Base-by-base conservation (phyloP, 1,140 invertebrate species). In the Leptinotarsa texana region DNA sequence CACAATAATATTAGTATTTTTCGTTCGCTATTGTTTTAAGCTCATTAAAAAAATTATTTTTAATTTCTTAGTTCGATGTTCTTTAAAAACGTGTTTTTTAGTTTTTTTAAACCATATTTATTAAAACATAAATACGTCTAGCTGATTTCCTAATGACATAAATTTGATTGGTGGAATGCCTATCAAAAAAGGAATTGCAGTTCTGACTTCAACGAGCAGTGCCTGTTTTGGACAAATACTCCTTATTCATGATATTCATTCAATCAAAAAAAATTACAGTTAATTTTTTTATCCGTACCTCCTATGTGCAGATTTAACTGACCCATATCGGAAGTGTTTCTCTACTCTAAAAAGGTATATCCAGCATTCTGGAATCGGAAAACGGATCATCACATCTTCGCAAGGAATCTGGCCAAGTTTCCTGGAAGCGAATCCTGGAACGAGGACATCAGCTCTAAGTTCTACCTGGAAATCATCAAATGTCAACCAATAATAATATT, bases 331-430 rank as follows among this genome's bases (percentile, higher is more conserved):
- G 88, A 99, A 99, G 85, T 98, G 95, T 83, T 99, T 98, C 85
- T 99, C 98, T 21, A 98, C 96, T 75, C 98, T 90, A 87, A 99
- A 99, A 81, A 99, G 88, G 86, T 99, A 99, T 80, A 99, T 97
- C 98, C 98, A 99, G 82, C 94, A 95, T 87, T 99, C 98, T 27
- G 98, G 98, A 78, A 99, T 96, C 5, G 98, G 97, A 85, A 99
- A 98, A 72, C 96, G 90, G 57, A 99, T 94, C 83, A 95, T 93
- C 62, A 99, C 97, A 87, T 99, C 97, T 87, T 99, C 96, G 87
- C 97, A 99, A 66, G 96, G 98, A 78, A 99, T 93, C 85, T 95
- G 94, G 8, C 97, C 96, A 67, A 98, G 88, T 87, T 97, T 97
- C 82, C 97, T 91, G 74, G 96, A 98, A 51, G 95, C 93, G 85